Base-by-base conservation (phyloP, 2,113 vertebrate species). In the Panthera tigris region DNA sequence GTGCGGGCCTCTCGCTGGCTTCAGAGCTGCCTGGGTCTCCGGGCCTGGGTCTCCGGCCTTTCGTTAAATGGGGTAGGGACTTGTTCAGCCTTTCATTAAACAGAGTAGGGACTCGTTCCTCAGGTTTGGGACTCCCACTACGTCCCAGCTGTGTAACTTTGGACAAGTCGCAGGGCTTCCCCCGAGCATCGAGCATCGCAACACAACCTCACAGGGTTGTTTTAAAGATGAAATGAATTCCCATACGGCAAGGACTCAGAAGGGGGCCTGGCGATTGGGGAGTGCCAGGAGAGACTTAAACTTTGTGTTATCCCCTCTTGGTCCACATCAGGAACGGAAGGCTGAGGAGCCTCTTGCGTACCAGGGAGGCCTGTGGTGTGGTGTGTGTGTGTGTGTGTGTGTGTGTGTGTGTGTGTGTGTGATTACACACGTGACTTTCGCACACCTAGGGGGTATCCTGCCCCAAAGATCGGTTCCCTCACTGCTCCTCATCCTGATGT, bases 131-230 rank as follows among this genome's bases (percentile, higher is more conserved):
- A 41, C 61, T 57, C 27, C 27, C 57, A 18, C 14, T 5, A n/a
- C 45, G 74, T 50, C 52, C 19, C 5, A 69, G 96, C 86, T 89
- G 66, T 89, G 74, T 91, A 87, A 82, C 89, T 96, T 27, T 52
- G 50, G 95, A 65, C 36, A 78, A 33, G 21, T 52, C 5, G 65
- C 45, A 71, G 1, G 25, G 33, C 68, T 27, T 90, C 71, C 14
- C 16, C 78, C 73, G 78, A 31, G 12, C 41, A 41, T 41, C 45
- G 16, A 57, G 55, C 50, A 52, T 27, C 65, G 57, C 2, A 81
- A 7, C 63, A 36, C 14, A 8, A 71, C 45, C 71, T 76, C 87
- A 25, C 13, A 33, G 41, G 12, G 74, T 6, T 48, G 27, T 89
- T 65, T 15, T 63, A 18, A 82, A 92, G 61, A 95, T 66, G 25